Conservation (phyloP, 2,797 vertebrate genomes). For the Syndactyla subalaris region DNA sequence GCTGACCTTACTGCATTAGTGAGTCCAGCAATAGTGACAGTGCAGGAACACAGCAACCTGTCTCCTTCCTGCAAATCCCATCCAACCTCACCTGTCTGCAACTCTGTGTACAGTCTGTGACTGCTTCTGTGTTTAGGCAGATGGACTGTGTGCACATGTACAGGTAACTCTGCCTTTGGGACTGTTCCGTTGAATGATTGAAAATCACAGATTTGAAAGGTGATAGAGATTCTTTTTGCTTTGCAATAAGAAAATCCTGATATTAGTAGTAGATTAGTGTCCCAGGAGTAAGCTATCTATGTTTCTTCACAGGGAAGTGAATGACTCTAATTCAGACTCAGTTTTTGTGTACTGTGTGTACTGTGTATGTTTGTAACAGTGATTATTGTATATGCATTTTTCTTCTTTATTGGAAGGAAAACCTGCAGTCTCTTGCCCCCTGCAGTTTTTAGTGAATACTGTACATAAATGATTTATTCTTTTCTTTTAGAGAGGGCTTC, state of each 20-base stretch:
- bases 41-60: background rate
- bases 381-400: background rate
- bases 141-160: fast-evolving
- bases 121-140: fast-evolving
- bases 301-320: background rate
- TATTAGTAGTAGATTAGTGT: background rate
- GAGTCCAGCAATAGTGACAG: background rate
- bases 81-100: background rate
- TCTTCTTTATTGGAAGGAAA: conserved; percentile 33
- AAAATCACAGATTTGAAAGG: background rate
- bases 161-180: background rate
- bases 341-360: background rate
- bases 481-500: conserved; percentile 43
- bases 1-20: background rate
- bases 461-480: conserved; percentile 54
- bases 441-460: conserved; percentile 45
- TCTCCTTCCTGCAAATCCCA: background rate
- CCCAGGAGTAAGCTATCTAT: background rate
- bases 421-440: conserved; percentile 56
- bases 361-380: background rate
- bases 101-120: fast-evolving
- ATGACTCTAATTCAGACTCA: background rate
- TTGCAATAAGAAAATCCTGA: background rate
- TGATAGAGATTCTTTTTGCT: background rate
- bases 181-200: fast-evolving